Base-by-base conservation (phyloP, 2,113 vertebrate species). In the Picathartes gymnocephalus region DNA sequence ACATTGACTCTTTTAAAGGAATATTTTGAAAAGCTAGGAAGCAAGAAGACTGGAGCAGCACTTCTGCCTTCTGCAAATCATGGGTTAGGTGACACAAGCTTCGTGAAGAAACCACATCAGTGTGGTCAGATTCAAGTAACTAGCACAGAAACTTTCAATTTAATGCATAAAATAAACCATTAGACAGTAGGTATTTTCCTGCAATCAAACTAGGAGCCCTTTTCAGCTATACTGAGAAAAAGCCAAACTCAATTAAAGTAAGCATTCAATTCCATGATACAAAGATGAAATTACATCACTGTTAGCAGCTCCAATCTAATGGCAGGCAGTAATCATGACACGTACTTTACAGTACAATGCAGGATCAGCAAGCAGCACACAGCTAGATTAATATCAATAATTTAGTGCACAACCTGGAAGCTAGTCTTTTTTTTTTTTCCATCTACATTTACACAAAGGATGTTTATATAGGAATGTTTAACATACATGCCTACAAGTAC, bases 211-310 rank as follows among this genome's bases (percentile, higher is more conserved):
- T 6, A 57, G 53, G 35, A 92, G 56, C 6, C 56, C n/a, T 81
- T 84, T 79, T 42, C 66, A 93, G 45, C 30, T 80, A 61, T 15
- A 60, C 27, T 14, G 78, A 87, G 61, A 25, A 90, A 86, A 71
- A 45, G 9, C 44, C 44, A 45, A 64, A 51, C 20, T 47, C 74
- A 95, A 94, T 94, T 96, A 96, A 90, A 89, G 15, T 93, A 96
- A 97, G 86, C 37, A 88, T 78, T 76, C 28, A 11, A 90, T 76
- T 69, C 64, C 27, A 2, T 30, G 50, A 91, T 51, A 86, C 60
- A 92, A 92, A 92, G 60, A 95, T 93, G 88, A 96, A 96, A 97
- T 96, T 92, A 91, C 91, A 95, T 90, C 87, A 97, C 71, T 77
- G 40, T 44, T 31, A 74, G 50, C 61, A 88, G 65, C 51, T 88